phyloP scores from a whole-genome alignment of 1,140 invertebrate genomes.

The Andricus grossulariae region DNA sequence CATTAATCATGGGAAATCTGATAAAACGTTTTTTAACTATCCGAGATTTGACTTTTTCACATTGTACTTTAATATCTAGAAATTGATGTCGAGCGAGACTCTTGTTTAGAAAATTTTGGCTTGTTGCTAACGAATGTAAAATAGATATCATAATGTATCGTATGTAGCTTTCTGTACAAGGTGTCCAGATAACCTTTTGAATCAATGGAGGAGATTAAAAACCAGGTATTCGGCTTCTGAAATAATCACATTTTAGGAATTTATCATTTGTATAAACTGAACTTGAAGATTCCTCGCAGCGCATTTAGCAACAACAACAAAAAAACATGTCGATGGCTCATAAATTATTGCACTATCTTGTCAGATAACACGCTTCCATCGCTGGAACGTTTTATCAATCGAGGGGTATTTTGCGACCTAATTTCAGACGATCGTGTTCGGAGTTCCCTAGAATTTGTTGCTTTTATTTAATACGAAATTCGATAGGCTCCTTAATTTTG shows the following conservation, averaged over 20 bases:
- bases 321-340: neutral
- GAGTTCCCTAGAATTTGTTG: neutral
- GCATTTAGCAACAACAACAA: neutral
- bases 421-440: no score
- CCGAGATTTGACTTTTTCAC: slow-evolving; percentile 1
- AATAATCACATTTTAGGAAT: neutral
- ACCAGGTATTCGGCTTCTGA: no score
- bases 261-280: neutral
- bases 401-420: no score
- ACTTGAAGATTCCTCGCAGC: neutral
- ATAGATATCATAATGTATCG: neutral
- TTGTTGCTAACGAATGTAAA: slow-evolving; percentile 16
- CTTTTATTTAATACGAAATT: neutral
- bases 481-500: neutral
- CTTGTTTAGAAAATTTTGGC: slow-evolving; percentile 31
- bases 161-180: slow-evolving; percentile 9
- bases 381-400: no score
- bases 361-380: neutral
- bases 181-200: neutral
- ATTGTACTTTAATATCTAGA: slow-evolving; percentile 33
- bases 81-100: neutral
- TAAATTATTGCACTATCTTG: neutral
- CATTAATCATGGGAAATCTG: neutral
- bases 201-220: neutral
- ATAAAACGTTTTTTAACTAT: neutral